Evolutionary conservation across 2,113 vertebrate species (phyloP).

Genomic region (Oceanodroma tethys): DNA sequence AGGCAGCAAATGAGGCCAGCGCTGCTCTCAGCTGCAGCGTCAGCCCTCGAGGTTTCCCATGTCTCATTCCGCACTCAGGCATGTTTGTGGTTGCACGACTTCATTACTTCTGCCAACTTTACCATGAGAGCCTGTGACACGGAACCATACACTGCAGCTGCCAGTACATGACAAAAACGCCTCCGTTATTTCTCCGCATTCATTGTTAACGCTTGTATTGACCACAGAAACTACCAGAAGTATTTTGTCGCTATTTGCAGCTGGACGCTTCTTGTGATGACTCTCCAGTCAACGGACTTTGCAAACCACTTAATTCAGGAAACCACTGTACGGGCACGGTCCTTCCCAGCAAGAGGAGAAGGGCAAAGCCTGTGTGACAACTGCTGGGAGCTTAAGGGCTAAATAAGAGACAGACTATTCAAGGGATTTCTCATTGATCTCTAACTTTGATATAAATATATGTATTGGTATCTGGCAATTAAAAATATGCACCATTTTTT

Average conservation of each 20-base stretch:
- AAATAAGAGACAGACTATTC: neutral
- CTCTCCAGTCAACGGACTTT: neutral
- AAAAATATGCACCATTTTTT: neutral
- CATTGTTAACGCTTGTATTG: fast-evolving
- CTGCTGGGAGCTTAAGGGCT: neutral
- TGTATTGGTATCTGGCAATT: neutral
- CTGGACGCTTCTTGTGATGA: fast-evolving
- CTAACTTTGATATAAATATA: neutral
- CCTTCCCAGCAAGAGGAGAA: neutral
- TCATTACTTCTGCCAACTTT: neutral
- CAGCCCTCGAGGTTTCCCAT: neutral
- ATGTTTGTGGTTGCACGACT: fast-evolving
- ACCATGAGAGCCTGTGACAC: neutral
- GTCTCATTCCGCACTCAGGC: fast-evolving
- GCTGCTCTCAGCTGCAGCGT: fast-evolving
- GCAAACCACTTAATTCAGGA: neutral
- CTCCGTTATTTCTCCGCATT: fast-evolving
- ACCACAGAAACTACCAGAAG: neutral
- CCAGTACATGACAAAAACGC: fast-evolving
- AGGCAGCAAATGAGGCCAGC: fast-evolving
- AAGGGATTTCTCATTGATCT: neutral
- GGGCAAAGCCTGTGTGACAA: neutral
- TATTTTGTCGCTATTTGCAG: neutral
- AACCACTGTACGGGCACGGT: fast-evolving
- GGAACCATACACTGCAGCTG: fast-evolving